phyloP scores from a whole-genome alignment of 2,113 vertebrate genomes.

The Electrona antarctica region DNA sequence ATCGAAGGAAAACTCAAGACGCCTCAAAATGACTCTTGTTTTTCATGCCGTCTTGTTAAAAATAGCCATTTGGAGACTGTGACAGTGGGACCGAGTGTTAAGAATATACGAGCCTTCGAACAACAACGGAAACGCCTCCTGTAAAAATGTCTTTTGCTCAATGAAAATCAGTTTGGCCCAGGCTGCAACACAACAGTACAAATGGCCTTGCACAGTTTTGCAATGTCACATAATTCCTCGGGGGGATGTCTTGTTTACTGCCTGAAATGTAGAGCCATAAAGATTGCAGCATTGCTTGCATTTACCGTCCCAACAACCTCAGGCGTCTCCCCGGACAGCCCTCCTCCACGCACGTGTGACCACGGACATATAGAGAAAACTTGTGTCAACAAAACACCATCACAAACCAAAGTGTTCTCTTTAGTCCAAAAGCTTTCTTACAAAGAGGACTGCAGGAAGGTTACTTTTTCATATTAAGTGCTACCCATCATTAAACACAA shows the following conservation, averaged over 20 bases:
- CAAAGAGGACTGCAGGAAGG: slow-evolving; percentile 38
- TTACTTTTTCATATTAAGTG: slow-evolving; percentile 33
- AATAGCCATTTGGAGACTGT: slow-evolving; percentile 3
- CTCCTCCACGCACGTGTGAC: slow-evolving; percentile 29
- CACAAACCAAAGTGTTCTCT: slow-evolving; percentile 49
- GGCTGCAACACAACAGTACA: slow-evolving; percentile 23
- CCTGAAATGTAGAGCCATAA: slow-evolving; percentile 48
- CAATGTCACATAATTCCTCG: slow-evolving; percentile 52
- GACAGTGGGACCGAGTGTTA: slow-evolving; percentile 18
- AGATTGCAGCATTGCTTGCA: slow-evolving; percentile 27
- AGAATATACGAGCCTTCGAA: slow-evolving; percentile 35
- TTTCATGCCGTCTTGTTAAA: slow-evolving; percentile 31
- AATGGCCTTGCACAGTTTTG: slow-evolving; percentile 52
- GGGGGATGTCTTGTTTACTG: slow-evolving; percentile 55
- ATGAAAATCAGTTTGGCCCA: slow-evolving; percentile 21
- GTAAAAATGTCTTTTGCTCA: slow-evolving; percentile 28
- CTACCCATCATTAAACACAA: slow-evolving; percentile 29
- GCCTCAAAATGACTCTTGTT: slow-evolving; percentile 41
- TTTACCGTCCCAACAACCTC: slow-evolving; percentile 20
- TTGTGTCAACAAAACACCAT: not conserved
- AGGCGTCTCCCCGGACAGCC: slow-evolving; percentile 11
- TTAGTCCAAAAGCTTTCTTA: slow-evolving; percentile 25
- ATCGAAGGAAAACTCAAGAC: slow-evolving; percentile 33
- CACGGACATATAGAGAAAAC: not conserved
- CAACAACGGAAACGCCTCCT: slow-evolving; percentile 43